A percentile compares a stretch with the other conserved stretches of the same genome.
Evolutionary conservation across 2,113 vertebrate species (phyloP).

Genomic region (Carassius gibelio): DNA sequence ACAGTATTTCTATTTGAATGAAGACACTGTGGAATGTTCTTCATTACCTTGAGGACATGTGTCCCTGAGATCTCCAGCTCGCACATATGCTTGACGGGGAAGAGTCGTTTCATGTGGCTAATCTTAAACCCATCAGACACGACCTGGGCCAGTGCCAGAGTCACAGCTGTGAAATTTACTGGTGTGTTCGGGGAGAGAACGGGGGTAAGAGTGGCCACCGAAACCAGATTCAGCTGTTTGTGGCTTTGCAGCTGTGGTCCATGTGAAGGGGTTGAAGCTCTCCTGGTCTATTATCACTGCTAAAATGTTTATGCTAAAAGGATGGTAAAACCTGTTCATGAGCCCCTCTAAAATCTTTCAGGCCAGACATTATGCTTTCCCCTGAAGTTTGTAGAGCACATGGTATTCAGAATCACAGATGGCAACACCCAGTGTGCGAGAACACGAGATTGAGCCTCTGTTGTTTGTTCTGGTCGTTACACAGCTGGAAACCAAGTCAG

Average conservation of each 20-base stretch:
- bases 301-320: constrained; percentile 64
- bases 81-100: constrained; percentile 45
- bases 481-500: constrained; percentile 23
- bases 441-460: constrained; percentile 22
- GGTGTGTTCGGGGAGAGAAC: constrained; percentile 65
- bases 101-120: constrained; percentile 56
- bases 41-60: constrained; percentile 30
- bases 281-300: constrained; percentile 62
- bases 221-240: constrained; percentile 73
- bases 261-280: constrained; percentile 60
- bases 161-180: constrained; percentile 76
- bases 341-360: constrained; percentile 65
- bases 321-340: constrained; percentile 61
- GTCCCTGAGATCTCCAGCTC: constrained; percentile 41
- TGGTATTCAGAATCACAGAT: constrained; percentile 69
- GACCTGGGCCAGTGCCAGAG: constrained; percentile 62
- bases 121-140: constrained; percentile 52
- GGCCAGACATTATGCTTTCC: constrained; percentile 64
- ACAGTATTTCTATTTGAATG: constrained; percentile 38
- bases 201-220: constrained; percentile 48
- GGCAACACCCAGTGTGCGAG: constrained; percentile 57
- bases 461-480: constrained; percentile 13
- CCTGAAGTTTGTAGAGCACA: constrained; percentile 63
- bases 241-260: constrained; percentile 71
- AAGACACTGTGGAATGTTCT: constrained; percentile 35